Evolutionary conservation across 2,113 vertebrate species (phyloP), one percentile per base, ranked within the genome.

Genomic region (Tachuris rubrigastra): DNA sequence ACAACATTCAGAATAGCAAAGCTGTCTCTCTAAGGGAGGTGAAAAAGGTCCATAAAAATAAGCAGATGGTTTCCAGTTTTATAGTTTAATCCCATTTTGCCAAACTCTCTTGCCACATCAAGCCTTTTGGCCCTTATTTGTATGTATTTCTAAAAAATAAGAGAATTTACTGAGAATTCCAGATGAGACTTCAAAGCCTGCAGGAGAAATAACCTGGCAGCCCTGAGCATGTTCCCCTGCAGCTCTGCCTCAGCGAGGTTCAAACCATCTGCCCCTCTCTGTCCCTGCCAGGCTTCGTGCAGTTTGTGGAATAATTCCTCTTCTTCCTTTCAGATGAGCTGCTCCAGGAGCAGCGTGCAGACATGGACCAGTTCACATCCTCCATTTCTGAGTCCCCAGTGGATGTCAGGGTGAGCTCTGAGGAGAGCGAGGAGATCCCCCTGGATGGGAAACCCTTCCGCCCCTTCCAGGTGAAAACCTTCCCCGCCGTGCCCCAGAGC

Each of bases 311-410:
- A 58, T 63, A 15, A 74, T 82, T 68, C 63, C n/a, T 89, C 71
- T 33, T 27, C 42, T 2, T 87, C 60, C 66, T 83, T 96, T 86
- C 95, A 99, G 99, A 99, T 93, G 99, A 99, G 85, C 98, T 99
- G 10, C 98, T 99, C 86, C 99, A 99, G 95, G 99, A 99, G 90
- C 99, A 99, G 96, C 98, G 98, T n/a, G 98, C 98, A 2, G 99
- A 99, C 96, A 98, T 99, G 98, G 99, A 99, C 96, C 99, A 99
- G 97, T 99, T 99, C 98, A 98, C 99, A 15, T 98, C 99, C 65
- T 99, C 99, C 53, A 98, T 99, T 96, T 99, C 99, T 0, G 99
- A 99, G 89, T 98, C 98, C 7, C 99, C 99, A 52, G 98, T 99
- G 23, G 99, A 99, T 28, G 98, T 99, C 59, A 98, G 98, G 23